A percentile compares a stretch with the other conserved stretches of the same genome.
These are phyloP conservation scores for Ophonus ardosiacus DNA, from an alignment of 2,888 invertebrate species.

Conservation along the genomic window DNA sequence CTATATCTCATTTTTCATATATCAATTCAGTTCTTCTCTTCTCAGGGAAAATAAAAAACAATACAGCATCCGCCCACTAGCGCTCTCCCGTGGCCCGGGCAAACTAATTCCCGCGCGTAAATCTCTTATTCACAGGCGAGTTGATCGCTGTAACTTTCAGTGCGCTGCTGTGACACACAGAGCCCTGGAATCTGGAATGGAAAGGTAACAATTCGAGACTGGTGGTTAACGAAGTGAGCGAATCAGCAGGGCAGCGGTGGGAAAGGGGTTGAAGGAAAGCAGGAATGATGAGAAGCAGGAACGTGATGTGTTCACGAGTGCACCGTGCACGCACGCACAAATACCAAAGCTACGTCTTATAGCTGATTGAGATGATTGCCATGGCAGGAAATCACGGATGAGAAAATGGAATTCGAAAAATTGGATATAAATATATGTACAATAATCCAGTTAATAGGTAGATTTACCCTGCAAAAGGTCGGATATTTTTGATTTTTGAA, in stretches of 20 bases:
- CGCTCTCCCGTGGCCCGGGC: neutral
- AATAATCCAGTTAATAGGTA: too few species aligned
- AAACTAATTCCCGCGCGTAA: slow-evolving; percentile 6
- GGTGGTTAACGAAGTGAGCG: neutral
- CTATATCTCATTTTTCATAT: slow-evolving; percentile 22
- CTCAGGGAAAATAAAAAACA: slow-evolving; percentile 15
- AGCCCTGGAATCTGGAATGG: neutral
- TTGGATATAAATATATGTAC: too few species aligned
- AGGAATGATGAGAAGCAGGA: neutral
- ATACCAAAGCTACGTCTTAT: neutral
- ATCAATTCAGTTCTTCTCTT: neutral
- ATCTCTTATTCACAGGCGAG: slow-evolving; percentile 27
- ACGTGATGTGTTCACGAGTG: slow-evolving; percentile 1
- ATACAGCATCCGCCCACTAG: neutral
- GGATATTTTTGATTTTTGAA: too few species aligned
- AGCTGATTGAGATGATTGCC: neutral
- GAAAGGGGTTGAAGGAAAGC: neutral
- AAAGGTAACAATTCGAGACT: neutral
- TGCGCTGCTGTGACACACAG: neutral
- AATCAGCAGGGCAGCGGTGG: neutral
- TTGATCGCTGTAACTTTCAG: neutral
- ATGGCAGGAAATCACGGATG: too few species aligned
- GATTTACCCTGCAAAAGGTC: too few species aligned
- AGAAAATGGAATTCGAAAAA: too few species aligned
- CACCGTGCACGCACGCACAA: neutral